A percentile compares a stretch with the other conserved stretches of the same genome.
These are phyloP conservation scores for Orientallactaga bullata DNA, from an alignment of 2,113 vertebrate genomes.

Conservation along the genomic window DNA sequence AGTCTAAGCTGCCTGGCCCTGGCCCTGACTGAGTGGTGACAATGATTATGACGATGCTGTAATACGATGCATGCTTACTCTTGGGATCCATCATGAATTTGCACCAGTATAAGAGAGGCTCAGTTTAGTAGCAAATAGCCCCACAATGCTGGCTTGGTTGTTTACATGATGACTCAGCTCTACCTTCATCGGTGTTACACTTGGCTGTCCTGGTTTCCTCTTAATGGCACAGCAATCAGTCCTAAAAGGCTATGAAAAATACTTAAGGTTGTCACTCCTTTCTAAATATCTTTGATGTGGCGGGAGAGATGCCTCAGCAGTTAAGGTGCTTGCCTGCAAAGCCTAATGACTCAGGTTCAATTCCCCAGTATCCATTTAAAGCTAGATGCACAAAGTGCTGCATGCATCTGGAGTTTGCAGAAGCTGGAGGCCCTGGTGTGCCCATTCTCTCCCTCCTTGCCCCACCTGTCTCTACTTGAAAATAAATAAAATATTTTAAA, in stretches of 20 bases:
- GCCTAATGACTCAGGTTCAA: too few species aligned
- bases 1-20: background rate
- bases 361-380: too few species aligned
- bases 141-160: background rate
- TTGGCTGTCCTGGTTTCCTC: background rate
- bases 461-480: too few species aligned
- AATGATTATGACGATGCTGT: background rate
- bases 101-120: background rate
- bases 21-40: background rate
- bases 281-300: too few species aligned
- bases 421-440: too few species aligned
- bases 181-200: background rate
- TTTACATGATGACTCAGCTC: background rate
- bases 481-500: too few species aligned
- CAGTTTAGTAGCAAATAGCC: background rate
- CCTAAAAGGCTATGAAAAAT: background rate
- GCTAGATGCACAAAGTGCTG: too few species aligned
- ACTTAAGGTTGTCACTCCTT: constrained; percentile 28
- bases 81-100: background rate
- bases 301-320: too few species aligned
- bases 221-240: background rate
- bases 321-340: too few species aligned
- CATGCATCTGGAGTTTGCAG: too few species aligned
- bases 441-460: too few species aligned
- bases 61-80: background rate